Conservation (phyloP, 2,888 invertebrate genomes). For the Anodontia alba region DNA sequence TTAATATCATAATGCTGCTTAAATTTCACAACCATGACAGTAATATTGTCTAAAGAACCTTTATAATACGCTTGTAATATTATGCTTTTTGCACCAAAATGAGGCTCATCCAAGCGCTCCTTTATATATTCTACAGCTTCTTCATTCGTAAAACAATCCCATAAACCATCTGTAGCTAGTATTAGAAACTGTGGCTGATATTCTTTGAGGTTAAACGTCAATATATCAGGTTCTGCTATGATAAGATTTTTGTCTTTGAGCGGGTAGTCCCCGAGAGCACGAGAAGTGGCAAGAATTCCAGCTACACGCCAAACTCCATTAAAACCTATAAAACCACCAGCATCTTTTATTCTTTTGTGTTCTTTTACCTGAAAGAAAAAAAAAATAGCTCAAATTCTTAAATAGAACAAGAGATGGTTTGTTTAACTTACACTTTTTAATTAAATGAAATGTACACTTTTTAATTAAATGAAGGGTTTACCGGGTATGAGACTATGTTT, state of each 20-base stretch:
- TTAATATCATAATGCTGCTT: conserved; percentile 29
- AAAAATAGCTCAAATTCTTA: too few species aligned
- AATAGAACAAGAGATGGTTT: too few species aligned
- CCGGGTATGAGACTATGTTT: too few species aligned
- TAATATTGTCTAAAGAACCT: conserved; percentile 97
- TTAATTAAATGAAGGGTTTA: too few species aligned
- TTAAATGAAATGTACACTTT: too few species aligned
- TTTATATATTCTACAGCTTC: conserved; percentile 96
- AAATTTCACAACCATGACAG: conserved; percentile 95
- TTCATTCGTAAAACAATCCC: conserved; percentile 98
- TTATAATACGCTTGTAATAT: conserved; percentile 95
- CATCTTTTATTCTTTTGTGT: conserved; percentile 95
- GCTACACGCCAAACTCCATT: conserved; percentile 98
- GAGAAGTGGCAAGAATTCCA: conserved; percentile 96
- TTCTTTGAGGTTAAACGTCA: conserved; percentile 94
- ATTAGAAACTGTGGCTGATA: conserved; percentile 95
- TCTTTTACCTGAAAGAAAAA: conserved; percentile 90
- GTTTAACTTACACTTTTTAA: too few species aligned
- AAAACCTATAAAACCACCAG: conserved; percentile 97
- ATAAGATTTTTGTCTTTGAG: conserved; percentile 96
- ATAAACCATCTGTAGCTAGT: conserved; percentile 97
- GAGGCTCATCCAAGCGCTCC: conserved; percentile 93
- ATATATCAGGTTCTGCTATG: conserved; percentile 97
- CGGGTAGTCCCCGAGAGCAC: conserved; percentile 97
- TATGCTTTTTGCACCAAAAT: conserved; percentile 96